Evolutionary conservation across 2,797 vertebrate genomes (phyloP).

Genomic region (Cetoscarus ocellatus): DNA sequence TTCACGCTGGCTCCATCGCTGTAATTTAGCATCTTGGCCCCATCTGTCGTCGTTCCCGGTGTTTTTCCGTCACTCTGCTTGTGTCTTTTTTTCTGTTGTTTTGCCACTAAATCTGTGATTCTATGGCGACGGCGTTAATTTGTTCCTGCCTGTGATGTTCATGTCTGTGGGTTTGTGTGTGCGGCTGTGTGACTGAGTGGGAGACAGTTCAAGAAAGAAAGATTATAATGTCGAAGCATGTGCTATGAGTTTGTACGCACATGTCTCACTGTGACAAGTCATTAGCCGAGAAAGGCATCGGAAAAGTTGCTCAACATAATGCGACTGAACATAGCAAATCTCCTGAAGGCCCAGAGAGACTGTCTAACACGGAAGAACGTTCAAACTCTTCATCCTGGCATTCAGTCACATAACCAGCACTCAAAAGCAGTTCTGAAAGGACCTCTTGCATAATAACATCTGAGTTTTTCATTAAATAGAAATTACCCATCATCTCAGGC

Average conservation of each 20-base stretch:
- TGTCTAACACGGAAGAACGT: conserved; percentile 41
- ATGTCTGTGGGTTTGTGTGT: conserved; percentile 33
- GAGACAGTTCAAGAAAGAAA: conserved; percentile 25
- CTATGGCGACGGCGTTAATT: conserved; percentile 53
- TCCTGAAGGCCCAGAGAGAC: conserved; percentile 40
- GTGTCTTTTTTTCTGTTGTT: conserved; percentile 63
- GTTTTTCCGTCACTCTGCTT: conserved; percentile 56
- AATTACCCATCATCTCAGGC: conserved; percentile 63
- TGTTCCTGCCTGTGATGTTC: conserved; percentile 52
- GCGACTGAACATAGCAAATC: conserved; percentile 42
- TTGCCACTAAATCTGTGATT: conserved; percentile 67
- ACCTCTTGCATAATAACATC: conserved; percentile 42
- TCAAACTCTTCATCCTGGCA: conserved; percentile 30
- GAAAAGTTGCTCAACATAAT: conserved; percentile 57
- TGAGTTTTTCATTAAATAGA: conserved; percentile 61
- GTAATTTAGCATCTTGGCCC: conserved; percentile 66
- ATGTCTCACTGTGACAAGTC: conserved; percentile 57
- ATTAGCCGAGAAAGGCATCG: conserved; percentile 57
- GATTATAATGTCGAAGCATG: conserved; percentile 42
- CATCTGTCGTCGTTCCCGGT: conserved; percentile 76
- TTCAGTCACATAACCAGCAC: conserved; percentile 39
- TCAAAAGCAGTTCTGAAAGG: conserved; percentile 55
- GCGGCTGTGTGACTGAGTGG: conserved; percentile 18
- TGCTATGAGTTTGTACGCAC: conserved; percentile 15
- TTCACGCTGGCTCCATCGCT: conserved; percentile 45